Percentiles rank a stretch among this genome's conserved stretches.
These are phyloP conservation scores for Hirtodrosophila trivittata DNA, from an alignment of 2,888 invertebrate genomes.

Conservation along the genomic window DNA sequence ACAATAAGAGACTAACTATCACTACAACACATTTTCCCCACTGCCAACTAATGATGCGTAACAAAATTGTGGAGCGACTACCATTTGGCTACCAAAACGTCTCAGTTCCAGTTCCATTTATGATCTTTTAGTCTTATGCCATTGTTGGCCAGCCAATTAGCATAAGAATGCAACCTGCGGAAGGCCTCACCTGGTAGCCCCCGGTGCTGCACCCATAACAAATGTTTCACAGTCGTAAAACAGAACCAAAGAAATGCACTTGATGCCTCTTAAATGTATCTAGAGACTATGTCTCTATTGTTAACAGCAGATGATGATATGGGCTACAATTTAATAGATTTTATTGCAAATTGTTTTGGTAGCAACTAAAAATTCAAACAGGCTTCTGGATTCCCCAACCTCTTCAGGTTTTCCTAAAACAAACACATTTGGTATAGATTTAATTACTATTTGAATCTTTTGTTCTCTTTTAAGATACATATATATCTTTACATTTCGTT, in stretches of 20 bases:
- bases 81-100: constrained; percentile 43
- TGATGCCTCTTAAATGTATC: constrained; percentile 30
- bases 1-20: constrained; percentile 68
- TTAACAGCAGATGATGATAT: constrained; percentile 27
- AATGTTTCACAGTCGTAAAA: constrained; percentile 54
- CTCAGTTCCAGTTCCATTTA: constrained; percentile 30
- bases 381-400: constrained; percentile 59
- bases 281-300: constrained; percentile 25
- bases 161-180: constrained; percentile 74
- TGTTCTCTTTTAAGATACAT: not conserved
- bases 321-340: constrained; percentile 48
- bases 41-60: constrained; percentile 39
- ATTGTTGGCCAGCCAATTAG: constrained; percentile 62
- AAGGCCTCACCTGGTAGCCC: constrained; percentile 50
- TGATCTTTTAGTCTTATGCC: constrained; percentile 39
- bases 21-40: constrained; percentile 35
- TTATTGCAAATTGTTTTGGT: constrained; percentile 72
- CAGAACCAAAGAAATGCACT: constrained; percentile 45
- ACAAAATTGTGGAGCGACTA: constrained; percentile 63
- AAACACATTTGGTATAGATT: constrained; percentile 9
- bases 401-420: constrained; percentile 19
- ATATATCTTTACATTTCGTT: too few relatives aligned
- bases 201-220: constrained; percentile 49
- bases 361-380: constrained; percentile 26
- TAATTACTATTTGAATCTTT: not conserved